These are phyloP conservation scores for Scaptomyza polygonia DNA, from an alignment of 2,888 invertebrate species.

Conservation along the genomic window DNA sequence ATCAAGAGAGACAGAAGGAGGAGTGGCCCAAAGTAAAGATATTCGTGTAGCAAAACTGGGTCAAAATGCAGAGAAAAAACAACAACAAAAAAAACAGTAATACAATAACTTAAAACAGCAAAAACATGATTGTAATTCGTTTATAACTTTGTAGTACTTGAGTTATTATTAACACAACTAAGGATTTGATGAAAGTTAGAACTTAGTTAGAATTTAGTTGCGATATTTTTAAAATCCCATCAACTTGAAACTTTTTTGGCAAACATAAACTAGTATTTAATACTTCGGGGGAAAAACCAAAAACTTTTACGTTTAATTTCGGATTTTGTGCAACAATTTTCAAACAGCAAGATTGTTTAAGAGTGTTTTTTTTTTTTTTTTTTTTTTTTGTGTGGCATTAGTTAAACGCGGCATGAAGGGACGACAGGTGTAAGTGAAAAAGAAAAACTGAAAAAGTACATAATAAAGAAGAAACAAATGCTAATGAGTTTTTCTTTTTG, in stretches of 20 bases:
- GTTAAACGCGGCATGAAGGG: conserved; percentile 14
- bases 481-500: conserved; percentile 44
- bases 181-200: conserved; percentile 13
- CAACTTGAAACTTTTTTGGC: conserved; percentile 21
- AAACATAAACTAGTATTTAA: conserved; percentile 30
- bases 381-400: conserved; percentile 6
- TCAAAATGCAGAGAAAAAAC: conserved; percentile 13
- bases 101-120: not conserved
- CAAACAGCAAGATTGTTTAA: not conserved
- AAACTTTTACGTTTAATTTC: conserved; percentile 32
- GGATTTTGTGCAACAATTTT: conserved; percentile 14
- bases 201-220: conserved; percentile 16
- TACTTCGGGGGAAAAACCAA: conserved; percentile 1
- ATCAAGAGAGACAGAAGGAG: not conserved
- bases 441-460: conserved; percentile 5
- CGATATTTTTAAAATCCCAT: conserved; percentile 23
- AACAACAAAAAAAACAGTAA: too few species aligned
- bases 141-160: conserved; percentile 17
- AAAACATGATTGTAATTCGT: conserved; percentile 8
- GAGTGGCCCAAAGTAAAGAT: not conserved
- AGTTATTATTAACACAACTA: conserved; percentile 19
- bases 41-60: conserved; percentile 16
- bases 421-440: conserved; percentile 8
- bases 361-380: not conserved
- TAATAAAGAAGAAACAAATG: conserved; percentile 10